Evolutionary conservation across 1,140 invertebrate genomes (phyloP).

Genomic region (Cheumatopsyche charites): DNA sequence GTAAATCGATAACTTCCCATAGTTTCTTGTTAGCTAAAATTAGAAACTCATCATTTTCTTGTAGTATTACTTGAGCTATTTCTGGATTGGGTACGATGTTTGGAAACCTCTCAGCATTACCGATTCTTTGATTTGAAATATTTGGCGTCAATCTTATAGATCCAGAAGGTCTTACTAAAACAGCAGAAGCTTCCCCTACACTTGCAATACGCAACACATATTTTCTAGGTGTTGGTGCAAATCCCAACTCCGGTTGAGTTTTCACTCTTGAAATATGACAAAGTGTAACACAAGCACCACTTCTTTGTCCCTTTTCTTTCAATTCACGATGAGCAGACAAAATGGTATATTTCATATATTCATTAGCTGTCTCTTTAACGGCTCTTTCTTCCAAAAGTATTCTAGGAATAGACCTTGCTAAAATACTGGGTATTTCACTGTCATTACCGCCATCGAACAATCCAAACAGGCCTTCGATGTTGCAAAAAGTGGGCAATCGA

Average conservation of each 20-base stretch:
- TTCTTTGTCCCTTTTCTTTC: constrained; percentile 72
- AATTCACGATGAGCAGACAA: constrained; percentile 77
- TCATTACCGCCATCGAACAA: constrained; percentile 81
- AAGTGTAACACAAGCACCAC: constrained; percentile 72
- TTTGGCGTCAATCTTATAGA: constrained; percentile 64
- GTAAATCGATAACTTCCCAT: constrained; percentile 77
- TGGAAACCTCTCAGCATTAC: constrained; percentile 69
- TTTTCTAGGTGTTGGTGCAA: constrained; percentile 56
- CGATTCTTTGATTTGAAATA: constrained; percentile 65
- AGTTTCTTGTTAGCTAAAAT: constrained; percentile 79
- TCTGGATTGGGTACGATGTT: constrained; percentile 75
- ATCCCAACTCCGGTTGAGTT: constrained; percentile 59
- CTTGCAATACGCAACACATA: constrained; percentile 74
- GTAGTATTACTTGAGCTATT: constrained; percentile 73
- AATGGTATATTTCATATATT: constrained; percentile 84
- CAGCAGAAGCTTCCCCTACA: constrained; percentile 73
- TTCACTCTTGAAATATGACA: constrained; percentile 72
- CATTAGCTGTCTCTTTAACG: constrained; percentile 76
- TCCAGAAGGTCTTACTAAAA: constrained; percentile 70
- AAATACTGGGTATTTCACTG: constrained; percentile 68
- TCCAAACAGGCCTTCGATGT: constrained; percentile 79
- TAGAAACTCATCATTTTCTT: constrained; percentile 81
- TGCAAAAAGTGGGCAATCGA: constrained; percentile 76
- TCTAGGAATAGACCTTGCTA: constrained; percentile 76
- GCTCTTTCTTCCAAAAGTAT: constrained; percentile 78